Conservation (phyloP, 2,797 vertebrate species). For the Sparus aurata region DNA sequence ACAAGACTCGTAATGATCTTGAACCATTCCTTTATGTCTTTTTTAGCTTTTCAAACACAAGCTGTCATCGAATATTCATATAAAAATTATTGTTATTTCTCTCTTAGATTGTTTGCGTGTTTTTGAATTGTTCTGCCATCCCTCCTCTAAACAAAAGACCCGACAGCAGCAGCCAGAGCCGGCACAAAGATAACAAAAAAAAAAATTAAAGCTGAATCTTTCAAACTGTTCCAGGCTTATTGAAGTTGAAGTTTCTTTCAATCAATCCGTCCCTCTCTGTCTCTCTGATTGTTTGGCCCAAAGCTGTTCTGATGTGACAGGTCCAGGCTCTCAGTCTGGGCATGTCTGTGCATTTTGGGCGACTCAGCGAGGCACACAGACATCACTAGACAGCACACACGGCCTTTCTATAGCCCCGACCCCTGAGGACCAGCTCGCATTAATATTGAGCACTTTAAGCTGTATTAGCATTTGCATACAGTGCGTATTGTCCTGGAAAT, state of each 20-base stretch:
- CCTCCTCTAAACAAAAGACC: conserved; percentile 2
- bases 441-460: conserved; percentile 62
- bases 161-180: not conserved
- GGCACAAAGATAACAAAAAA: conserved; percentile 23
- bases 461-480: conserved; percentile 52
- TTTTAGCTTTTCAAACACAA: conserved; percentile 23
- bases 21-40: not conserved
- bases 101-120: not conserved
- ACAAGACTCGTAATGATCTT: not conserved
- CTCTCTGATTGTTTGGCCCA: conserved; percentile 31
- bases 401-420: conserved; percentile 23
- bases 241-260: conserved; percentile 37
- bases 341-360: conserved; percentile 47
- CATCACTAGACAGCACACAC: conserved; percentile 47
- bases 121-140: not conserved
- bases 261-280: conserved; percentile 16
- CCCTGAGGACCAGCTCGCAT: conserved; percentile 54
- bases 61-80: conserved; percentile 13
- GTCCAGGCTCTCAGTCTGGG: conserved; percentile 44
- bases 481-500: conserved; percentile 34
- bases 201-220: conserved; percentile 24
- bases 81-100: conserved; percentile 10
- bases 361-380: conserved; percentile 53
- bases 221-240: conserved; percentile 26
- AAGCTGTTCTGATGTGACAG: conserved; percentile 47